These are phyloP conservation scores for Temnothorax ravouxi DNA, from an alignment of 2,888 invertebrate genomes.

Conservation along the genomic window DNA sequence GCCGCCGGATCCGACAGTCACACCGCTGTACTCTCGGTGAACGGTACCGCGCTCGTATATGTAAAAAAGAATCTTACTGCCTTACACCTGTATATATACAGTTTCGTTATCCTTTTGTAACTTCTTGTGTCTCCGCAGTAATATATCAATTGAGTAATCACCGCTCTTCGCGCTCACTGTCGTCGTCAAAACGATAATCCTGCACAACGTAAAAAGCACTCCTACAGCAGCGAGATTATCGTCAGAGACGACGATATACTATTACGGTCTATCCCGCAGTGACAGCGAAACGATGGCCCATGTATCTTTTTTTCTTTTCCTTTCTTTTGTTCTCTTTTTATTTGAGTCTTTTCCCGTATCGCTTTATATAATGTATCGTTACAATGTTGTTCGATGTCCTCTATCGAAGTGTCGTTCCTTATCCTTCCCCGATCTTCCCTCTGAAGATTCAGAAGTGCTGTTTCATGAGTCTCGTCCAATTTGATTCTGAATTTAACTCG, in stretches of 20 bases:
- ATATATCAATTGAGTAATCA: slow-evolving; percentile 66
- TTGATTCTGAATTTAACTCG: slow-evolving; percentile 32
- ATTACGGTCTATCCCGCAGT: slow-evolving; percentile 65
- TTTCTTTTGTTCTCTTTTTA: slow-evolving; percentile 2
- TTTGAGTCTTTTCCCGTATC: slow-evolving; percentile 57
- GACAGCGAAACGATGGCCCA: slow-evolving; percentile 67
- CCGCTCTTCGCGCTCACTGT: slow-evolving; percentile 65
- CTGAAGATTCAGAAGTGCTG: neutral
- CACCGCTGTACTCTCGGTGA: slow-evolving; percentile 89
- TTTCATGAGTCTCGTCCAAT: slow-evolving; percentile 21
- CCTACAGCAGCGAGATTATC: slow-evolving; percentile 56
- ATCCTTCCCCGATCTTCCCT: slow-evolving; percentile 22
- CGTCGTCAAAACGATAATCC: slow-evolving; percentile 70
- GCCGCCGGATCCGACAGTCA: slow-evolving; percentile 89
- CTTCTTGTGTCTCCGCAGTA: slow-evolving; percentile 72
- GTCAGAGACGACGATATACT: slow-evolving; percentile 70
- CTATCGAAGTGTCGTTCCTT: slow-evolving; percentile 1
- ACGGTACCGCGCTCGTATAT: slow-evolving; percentile 87
- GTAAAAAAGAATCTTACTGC: slow-evolving; percentile 48
- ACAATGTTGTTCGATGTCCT: slow-evolving; percentile 52
- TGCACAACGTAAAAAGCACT: slow-evolving; percentile 12
- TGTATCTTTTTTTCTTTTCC: slow-evolving; percentile 32
- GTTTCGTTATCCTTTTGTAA: slow-evolving; percentile 69
- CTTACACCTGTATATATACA: slow-evolving; percentile 46
- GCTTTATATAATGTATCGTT: slow-evolving; percentile 62